Base-by-base conservation (phyloP, 2,797 vertebrate species). In the Emydoidea blandingii region DNA sequence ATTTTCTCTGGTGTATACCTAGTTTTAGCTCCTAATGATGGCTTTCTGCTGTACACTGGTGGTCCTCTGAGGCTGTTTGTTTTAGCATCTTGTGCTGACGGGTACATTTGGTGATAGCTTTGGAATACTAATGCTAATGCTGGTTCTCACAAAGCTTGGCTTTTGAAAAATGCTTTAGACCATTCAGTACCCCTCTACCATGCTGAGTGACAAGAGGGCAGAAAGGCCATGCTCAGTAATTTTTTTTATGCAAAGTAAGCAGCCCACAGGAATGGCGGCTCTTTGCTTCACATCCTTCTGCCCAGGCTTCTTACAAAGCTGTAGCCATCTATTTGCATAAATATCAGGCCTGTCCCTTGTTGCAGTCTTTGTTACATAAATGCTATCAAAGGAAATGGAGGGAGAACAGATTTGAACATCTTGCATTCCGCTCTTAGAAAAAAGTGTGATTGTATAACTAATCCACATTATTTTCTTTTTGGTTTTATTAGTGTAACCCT, bases 261-360 rank as follows among this genome's bases (percentile, higher is more conserved):
- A 90, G 47, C 85, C 0, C 0, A n/a, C 50, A 95, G 50, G 1
- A 83, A 18, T 0, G 44, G 41, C 83, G 12, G 37, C 57, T 92
- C 86, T 91, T 81, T 82, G 65, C 92, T 95, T 94, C 3, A 3
- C 50, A 31, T 57, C 96, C 23, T 83, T 93, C 93, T 93, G 53
- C 57, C 83, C 47, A 56, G 91, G 92, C 95, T 96, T 88, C 89
- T 94, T 93, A 95, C 86, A 92, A 91, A 96, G 82, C 95, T 84
- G 81, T 79, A 91, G 84, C 83, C 93, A 88, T 91, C 96, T 97
- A 76, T 92, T 93, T 85, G 0, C 87, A 83, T 88, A 93, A 95
- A 82, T 96, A 96, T 96, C 92, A 74, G 96, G 91, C 5, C 12
- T 83, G 87, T 91, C 89, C 91, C 96, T 97, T 96, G 95, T 97